Evolutionary conservation across 1,140 invertebrate species (phyloP), one percentile per base, ranked within the genome.

Genomic region (Cotesia typhae): DNA sequence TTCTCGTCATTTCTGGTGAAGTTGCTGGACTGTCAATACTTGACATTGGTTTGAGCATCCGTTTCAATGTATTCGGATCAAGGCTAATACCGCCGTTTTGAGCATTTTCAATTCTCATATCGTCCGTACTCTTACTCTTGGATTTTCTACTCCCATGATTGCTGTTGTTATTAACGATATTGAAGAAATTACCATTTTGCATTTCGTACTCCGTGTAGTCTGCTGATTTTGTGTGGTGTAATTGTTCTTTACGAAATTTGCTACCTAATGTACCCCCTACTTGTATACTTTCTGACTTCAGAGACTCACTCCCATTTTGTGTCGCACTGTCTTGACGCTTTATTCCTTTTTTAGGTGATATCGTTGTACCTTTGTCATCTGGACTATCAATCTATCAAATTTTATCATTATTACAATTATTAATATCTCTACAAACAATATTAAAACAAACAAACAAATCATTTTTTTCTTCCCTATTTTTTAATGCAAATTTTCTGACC

Each of bases 11-110:
- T 88, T 96, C 95, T 6, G 94, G 94, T 69, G 94, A 95, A 10
- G 94, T 95, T 7, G 94, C 94, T 3, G 94, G 94, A 81, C 93
- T 95, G 79, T 95, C 94, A 69, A 92, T 91, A 77, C 92, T 94
- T 28, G 94, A 92, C 90, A 98, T 94, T 28, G 96, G 96, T 79
- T 97, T 97, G 74, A 98, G 87, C 94, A 98, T 96, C 59, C 94
- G 90, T 82, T 98, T 97, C 74, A 98, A 87, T 1, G 95, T 97
- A 83, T 94, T 95, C 75, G 95, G 94, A 85, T 95, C 94, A 79
- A 89, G 76, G 78, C 84, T 89, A 72, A 89, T 83, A 37, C 87
- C 88, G 72, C 85, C 84, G 76, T 88, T 88, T 73, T 89, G 86
- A 75, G 88, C 89, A 82, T 92, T 92, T 38, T 85, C 86, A 71